Conservation (phyloP, 2,113 vertebrate genomes). For the Gorsachius goisagi region DNA sequence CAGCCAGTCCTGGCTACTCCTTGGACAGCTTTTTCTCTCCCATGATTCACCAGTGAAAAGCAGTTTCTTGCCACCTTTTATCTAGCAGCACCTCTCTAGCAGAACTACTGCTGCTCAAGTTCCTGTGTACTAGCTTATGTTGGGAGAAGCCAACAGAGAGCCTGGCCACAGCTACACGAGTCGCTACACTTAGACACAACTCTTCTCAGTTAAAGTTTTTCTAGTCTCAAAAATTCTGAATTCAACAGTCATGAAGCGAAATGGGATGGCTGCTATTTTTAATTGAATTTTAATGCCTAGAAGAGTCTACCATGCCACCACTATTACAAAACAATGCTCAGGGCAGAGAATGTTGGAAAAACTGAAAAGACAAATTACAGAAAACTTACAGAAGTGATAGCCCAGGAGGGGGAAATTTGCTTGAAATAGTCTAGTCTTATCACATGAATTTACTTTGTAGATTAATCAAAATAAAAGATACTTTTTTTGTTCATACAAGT, state of each 20-base stretch:
- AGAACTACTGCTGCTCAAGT: background rate
- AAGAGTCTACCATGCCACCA: background rate
- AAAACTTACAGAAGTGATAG: background rate
- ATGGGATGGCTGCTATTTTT: background rate
- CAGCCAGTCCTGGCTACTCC: background rate
- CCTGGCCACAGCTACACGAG: background rate
- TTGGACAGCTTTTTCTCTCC: background rate
- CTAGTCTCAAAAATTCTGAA: background rate
- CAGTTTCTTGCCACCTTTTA: background rate
- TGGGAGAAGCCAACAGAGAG: background rate
- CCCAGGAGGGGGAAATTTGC: background rate
- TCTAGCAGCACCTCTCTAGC: background rate
- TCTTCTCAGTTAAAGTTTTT: background rate
- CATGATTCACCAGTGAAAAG: background rate
- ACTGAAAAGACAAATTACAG: background rate
- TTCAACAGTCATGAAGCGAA: background rate
- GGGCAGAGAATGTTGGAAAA: background rate
- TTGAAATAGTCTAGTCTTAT: background rate
- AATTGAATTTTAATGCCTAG: background rate
- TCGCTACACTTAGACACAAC: background rate
- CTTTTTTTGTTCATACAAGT: background rate
- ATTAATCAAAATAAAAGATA: background rate
- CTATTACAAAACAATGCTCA: background rate
- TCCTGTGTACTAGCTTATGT: background rate
- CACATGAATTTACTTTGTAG: background rate